These are phyloP conservation scores for Scaptomyza montana DNA, from an alignment of 1,140 invertebrate genomes.

Conservation along the genomic window DNA sequence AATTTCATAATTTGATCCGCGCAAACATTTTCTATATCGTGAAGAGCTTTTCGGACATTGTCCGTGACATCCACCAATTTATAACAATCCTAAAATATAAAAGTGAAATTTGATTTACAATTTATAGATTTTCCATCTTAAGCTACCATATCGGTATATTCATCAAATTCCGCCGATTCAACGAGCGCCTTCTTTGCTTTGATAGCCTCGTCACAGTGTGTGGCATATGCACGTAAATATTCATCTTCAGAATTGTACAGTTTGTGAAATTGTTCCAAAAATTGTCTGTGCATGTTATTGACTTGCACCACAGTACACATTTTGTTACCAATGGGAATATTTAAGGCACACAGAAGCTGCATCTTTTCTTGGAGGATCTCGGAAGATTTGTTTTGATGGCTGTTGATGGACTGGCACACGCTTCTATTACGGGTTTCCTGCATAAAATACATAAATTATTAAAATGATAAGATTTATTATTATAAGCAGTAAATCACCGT, in stretches of 20 bases:
- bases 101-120: not conserved
- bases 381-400: not conserved
- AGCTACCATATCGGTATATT: constrained; percentile 35
- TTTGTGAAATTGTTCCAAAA: constrained; percentile 6
- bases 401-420: not conserved
- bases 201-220: constrained; percentile 21
- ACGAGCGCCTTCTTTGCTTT: not conserved
- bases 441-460: not conserved
- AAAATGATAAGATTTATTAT: not conserved
- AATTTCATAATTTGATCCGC: not conserved
- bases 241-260: constrained; percentile 4
- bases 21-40: not conserved
- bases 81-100: not conserved
- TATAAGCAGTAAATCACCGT: constrained; percentile 3
- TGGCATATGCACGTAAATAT: constrained; percentile 9
- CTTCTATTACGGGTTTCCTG: not conserved
- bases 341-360: constrained; percentile 1
- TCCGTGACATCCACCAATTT: not conserved
- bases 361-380: constrained; percentile 7
- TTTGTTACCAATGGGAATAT: not conserved
- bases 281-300: constrained; percentile 8
- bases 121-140: not conserved
- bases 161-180: constrained; percentile 1
- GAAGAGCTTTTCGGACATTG: not conserved
- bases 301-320: not conserved